Conservation (phyloP, 2,888 invertebrate species). For the Bimastos eiseni region DNA sequence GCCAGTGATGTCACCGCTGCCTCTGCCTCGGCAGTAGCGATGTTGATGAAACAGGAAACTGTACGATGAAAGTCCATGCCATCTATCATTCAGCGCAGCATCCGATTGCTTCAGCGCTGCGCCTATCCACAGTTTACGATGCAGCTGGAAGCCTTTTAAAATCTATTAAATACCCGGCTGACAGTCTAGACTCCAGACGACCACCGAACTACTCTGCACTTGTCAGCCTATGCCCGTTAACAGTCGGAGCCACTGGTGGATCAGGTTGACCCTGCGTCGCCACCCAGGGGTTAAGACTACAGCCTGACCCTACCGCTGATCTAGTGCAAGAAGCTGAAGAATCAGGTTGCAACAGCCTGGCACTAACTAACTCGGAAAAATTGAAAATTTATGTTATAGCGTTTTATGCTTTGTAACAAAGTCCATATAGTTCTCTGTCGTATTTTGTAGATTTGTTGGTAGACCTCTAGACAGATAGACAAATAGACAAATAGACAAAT, state of each 20-base stretch:
- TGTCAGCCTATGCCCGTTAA: constrained; percentile 24
- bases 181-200: neutral
- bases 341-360: too few species aligned
- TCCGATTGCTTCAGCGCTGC: neutral
- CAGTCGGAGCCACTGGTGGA: neutral
- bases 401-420: too few species aligned
- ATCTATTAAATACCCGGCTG: neutral
- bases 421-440: too few species aligned
- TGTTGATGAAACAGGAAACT: neutral
- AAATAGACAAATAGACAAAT: too few species aligned
- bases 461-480: too few species aligned
- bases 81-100: neutral
- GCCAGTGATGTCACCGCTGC: neutral
- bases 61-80: neutral
- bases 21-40: neutral
- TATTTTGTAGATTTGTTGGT: too few species aligned
- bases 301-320: neutral
- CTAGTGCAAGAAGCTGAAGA: too few species aligned
- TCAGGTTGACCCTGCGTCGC: neutral
- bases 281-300: neutral
- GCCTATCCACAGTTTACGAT: neutral
- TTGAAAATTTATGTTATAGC: too few species aligned
- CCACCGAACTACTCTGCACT: neutral
- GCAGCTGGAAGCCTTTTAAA: neutral
- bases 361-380: too few species aligned